Evolutionary conservation across 2,113 vertebrate species (phyloP).

Genomic region (Cyprinodon variegatus): DNA sequence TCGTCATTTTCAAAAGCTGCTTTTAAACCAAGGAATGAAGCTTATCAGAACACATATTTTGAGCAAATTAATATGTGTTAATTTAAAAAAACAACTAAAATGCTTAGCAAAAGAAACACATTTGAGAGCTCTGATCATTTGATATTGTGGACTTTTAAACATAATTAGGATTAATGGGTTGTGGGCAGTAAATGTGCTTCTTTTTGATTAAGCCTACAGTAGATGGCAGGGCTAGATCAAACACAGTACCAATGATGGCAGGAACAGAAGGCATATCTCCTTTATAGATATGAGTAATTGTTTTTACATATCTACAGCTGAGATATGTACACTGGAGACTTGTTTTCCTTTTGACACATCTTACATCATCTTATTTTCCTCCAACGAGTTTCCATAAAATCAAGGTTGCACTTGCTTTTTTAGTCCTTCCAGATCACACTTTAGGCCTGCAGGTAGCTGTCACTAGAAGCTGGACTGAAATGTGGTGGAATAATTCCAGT

Average conservation of each 20-base stretch:
- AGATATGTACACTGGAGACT: constrained; percentile 20
- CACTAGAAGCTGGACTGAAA: constrained; percentile 14
- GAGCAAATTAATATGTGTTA: background rate
- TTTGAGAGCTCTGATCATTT: constrained; percentile 8
- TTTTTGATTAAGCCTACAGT: constrained; percentile 40
- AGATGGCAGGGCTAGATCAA: constrained; percentile 44
- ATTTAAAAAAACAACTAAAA: constrained; percentile 10
- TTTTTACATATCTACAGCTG: constrained; percentile 27
- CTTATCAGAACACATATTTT: too few relatives aligned
- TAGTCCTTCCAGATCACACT: background rate
- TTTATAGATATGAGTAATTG: constrained; percentile 12
- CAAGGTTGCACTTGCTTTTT: background rate
- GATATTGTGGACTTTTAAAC: constrained; percentile 19
- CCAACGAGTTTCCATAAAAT: constrained; percentile 7
- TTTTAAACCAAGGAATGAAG: too few relatives aligned
- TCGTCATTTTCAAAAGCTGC: too few relatives aligned
- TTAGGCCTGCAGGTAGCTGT: constrained; percentile 20
- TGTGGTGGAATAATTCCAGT: constrained; percentile 12
- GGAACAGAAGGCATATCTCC: constrained; percentile 20
- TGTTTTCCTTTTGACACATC: constrained; percentile 10
- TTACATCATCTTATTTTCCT: constrained; percentile 4
- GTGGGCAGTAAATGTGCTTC: constrained; percentile 41
- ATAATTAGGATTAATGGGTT: constrained; percentile 18
- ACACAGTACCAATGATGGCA: constrained; percentile 45
- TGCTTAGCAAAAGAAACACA: background rate